These are phyloP conservation scores for Catocala nupta DNA, from an alignment of 2,888 invertebrate genomes.

Conservation along the genomic window DNA sequence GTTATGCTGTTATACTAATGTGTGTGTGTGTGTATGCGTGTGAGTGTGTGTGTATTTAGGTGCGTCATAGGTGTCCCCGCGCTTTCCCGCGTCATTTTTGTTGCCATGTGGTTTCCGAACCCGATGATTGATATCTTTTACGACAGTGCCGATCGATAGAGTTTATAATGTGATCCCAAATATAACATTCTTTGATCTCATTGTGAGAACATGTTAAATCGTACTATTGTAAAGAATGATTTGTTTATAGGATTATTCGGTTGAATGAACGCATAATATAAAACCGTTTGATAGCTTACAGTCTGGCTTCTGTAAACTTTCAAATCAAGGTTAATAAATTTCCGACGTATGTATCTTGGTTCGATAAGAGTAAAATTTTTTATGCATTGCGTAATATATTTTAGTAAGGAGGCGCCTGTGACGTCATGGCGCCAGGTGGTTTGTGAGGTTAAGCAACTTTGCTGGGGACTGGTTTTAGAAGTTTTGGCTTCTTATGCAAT, in stretches of 20 bases:
- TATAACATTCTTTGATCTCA: conserved; percentile 2
- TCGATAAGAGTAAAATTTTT: no score
- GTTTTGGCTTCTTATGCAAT: no score
- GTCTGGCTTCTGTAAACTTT: conserved; percentile 8
- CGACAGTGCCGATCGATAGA: conserved; percentile 2
- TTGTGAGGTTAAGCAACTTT: no score
- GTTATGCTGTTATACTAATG: background rate
- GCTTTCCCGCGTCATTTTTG: conserved; percentile 5
- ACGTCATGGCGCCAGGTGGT: no score
- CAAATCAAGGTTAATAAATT: conserved; percentile 5
- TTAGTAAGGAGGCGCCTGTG: background rate
- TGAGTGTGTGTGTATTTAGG: conserved; percentile 1
- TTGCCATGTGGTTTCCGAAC: conserved; percentile 6
- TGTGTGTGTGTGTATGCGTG: background rate
- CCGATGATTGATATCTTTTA: conserved; percentile 6
- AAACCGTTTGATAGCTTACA: background rate
- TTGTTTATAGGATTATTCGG: background rate
- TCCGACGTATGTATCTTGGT: background rate
- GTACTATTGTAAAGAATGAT: conserved; percentile 11
- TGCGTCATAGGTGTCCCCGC: conserved; percentile 4
- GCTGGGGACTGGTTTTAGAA: no score
- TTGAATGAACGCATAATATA: conserved; percentile 11
- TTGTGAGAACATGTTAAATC: background rate
- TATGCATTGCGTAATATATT: background rate
- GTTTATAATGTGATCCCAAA: background rate